A percentile compares a stretch with the other conserved stretches of the same genome.
phyloP scores from a whole-genome alignment of 2,888 invertebrate species.

The Beris chalybata region DNA sequence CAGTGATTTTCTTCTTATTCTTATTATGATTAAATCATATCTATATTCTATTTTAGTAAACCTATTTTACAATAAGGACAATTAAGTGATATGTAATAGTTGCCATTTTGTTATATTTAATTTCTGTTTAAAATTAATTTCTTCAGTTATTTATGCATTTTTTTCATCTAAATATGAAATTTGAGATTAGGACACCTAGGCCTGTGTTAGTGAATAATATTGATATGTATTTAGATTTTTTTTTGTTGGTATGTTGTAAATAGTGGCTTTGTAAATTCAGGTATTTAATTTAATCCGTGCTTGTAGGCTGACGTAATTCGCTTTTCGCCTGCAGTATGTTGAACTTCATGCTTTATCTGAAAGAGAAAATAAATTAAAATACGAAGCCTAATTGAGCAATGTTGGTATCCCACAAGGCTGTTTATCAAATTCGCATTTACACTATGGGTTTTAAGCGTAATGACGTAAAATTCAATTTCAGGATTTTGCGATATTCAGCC shows the following conservation, averaged over 20 bases:
- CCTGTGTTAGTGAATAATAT: slow-evolving; percentile 12
- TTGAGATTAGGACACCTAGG: slow-evolving; percentile 3
- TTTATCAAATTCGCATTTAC: no score
- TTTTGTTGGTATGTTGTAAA: slow-evolving; percentile 23
- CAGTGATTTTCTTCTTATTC: slow-evolving; percentile 2
- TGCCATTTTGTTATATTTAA: slow-evolving; percentile 30
- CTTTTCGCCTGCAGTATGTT: slow-evolving; percentile 82
- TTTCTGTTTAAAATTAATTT: neutral
- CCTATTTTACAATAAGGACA: slow-evolving; percentile 41
- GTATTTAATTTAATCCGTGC: slow-evolving; percentile 44
- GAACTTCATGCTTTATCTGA: slow-evolving; percentile 60
- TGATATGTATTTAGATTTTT: slow-evolving; percentile 31
- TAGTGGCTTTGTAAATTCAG: neutral
- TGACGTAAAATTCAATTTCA: no score
- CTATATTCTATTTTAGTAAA: slow-evolving; percentile 16
- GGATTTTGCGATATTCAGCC: no score
- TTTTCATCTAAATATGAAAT: slow-evolving; percentile 4
- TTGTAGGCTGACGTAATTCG: slow-evolving; percentile 68
- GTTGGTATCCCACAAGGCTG: no score
- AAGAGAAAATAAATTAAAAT: slow-evolving; percentile 4
- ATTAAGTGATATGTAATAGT: slow-evolving; percentile 39
- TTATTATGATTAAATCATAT: slow-evolving; percentile 22
- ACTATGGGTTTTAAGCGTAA: no score
- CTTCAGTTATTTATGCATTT: neutral
- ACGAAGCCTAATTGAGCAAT: no score